Evolutionary conservation across 2,888 invertebrate species (phyloP).

Genomic region (Geophilus truncorum): DNA sequence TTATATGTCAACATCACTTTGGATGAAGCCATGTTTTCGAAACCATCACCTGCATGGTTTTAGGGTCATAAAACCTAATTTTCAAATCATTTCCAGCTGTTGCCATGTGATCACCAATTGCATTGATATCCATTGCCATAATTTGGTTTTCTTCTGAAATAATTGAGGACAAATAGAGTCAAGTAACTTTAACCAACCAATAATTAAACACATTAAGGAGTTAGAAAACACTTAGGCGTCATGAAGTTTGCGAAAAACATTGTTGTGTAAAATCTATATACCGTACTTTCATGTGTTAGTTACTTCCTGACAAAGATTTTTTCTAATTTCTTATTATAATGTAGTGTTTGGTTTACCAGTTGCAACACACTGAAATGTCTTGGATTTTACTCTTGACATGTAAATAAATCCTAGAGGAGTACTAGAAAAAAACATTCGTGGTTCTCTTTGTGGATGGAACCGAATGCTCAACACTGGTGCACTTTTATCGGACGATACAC

Average conservation of each 20-base stretch:
- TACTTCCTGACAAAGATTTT: too few species aligned
- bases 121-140: conserved; percentile 17
- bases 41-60: not conserved
- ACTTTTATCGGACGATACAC: not conserved
- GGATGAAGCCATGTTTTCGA: too few species aligned
- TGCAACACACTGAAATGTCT: not conserved
- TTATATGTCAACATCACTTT: too few species aligned
- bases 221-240: too few species aligned
- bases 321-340: too few species aligned
- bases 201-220: too few species aligned
- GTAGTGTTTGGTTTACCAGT: not conserved
- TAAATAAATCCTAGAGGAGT: not conserved
- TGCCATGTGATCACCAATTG: not conserved
- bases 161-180: not conserved
- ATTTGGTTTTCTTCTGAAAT: conserved; percentile 14
- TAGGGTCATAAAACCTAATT: not conserved
- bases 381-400: not conserved
- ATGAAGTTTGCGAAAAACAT: too few species aligned
- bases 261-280: too few species aligned
- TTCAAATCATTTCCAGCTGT: conserved; percentile 14
- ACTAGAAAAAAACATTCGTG: not conserved
- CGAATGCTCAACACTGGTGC: conserved; percentile 1
- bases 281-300: too few species aligned
- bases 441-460: not conserved
- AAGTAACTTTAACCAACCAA: too few species aligned